Base-by-base conservation (phyloP, 1,140 invertebrate species). In the Delia radicum region DNA sequence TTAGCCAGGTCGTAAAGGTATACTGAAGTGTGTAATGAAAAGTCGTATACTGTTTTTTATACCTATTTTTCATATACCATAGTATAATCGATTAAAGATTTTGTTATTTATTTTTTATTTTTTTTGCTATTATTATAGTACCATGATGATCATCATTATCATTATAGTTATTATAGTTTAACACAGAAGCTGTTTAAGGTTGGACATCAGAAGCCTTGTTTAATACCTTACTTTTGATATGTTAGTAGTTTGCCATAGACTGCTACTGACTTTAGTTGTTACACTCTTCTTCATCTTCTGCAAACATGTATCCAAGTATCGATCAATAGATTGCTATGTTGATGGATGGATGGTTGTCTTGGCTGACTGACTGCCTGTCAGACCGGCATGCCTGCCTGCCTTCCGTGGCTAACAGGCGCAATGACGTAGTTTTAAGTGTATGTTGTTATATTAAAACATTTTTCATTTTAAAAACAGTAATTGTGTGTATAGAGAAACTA, bases 191-290 rank as follows among this genome's bases (percentile, higher is more conserved):
- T 69, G 29, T 69, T 69, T 69, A 33, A 69, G 65, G 18, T 21
- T 33, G 65, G 65, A 33, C 29, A 69, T 33, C 65, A 21, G 65
- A 69, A 69, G 65, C 29, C 31, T 33, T 31, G 29, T 33, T 69
- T 69, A 69, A 69, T 33, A 29, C 29, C n/a, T 18, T 21, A 37
- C 65, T 69, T 69, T 69, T 69, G 65, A 69, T 31, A 69, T 69
- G 12, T 24, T 69, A 55, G 48, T 55, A 55, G 48, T 21, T 55
- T 21, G 18, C 29, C n/a, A 26, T 21, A n/a, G n/a, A 21, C 26
- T 65, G 65, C 63, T 67, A 15, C 65, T 33, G 65, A n/a, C n/a
- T n/a, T n/a, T n/a, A n/a, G n/a, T 69, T 69, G 65, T 69, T 69
- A 69, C 65, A 18, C 21, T 24, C 65, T 18, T n/a, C 15, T 63